phyloP scores from a whole-genome alignment of 1,140 invertebrate genomes.

The Pentalonia nigronervosa region DNA sequence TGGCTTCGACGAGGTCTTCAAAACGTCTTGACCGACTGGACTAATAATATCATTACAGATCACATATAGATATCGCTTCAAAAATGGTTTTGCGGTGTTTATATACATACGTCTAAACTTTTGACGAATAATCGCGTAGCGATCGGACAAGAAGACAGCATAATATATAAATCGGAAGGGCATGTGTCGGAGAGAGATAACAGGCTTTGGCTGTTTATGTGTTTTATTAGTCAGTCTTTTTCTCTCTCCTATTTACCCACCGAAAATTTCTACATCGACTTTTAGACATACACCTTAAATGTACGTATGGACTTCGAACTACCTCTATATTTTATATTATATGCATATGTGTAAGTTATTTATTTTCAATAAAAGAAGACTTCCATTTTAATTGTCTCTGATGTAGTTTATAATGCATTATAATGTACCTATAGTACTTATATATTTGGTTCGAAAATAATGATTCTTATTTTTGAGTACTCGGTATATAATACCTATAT shows the following conservation, averaged over 20 bases:
- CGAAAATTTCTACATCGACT: conserved; percentile 26
- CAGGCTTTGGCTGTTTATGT: conserved; percentile 49
- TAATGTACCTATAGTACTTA: too few species aligned
- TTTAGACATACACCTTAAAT: not conserved
- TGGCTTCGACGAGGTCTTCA: not conserved
- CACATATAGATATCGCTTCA: not conserved
- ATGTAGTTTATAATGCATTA: not conserved
- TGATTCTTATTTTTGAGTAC: too few species aligned
- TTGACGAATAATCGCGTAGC: not conserved
- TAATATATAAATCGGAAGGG: conserved; percentile 38
- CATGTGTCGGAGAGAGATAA: conserved; percentile 50
- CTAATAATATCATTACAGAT: not conserved
- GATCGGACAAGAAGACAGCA: not conserved
- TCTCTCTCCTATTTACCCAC: conserved; percentile 58
- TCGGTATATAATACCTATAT: too few species aligned
- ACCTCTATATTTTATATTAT: not conserved
- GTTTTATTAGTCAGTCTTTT: conserved; percentile 56
- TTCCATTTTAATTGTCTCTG: not conserved
- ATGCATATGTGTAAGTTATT: not conserved
- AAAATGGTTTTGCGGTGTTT: not conserved
- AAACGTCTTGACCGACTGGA: not conserved
- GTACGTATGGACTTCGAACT: not conserved
- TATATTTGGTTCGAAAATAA: too few species aligned
- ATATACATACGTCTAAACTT: not conserved
- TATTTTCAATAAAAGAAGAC: not conserved